phyloP scores from a whole-genome alignment of 1,140 invertebrate species.

The Caenorhabditis tropicalis region DNA sequence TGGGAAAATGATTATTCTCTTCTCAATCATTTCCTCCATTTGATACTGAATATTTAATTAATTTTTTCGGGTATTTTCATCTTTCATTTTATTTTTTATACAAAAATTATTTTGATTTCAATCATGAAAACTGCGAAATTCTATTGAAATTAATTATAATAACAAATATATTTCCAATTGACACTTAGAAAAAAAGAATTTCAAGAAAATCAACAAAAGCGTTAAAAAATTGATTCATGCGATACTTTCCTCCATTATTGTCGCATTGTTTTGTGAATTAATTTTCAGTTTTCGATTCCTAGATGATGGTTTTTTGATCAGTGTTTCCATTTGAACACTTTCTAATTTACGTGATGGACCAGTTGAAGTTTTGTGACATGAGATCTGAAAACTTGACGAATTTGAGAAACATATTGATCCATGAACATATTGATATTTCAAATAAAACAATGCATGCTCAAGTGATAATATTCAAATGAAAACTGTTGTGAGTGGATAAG shows the following conservation, averaged over 20 bases:
- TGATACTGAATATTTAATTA: too few species aligned
- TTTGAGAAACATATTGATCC: neutral
- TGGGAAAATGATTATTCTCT: neutral
- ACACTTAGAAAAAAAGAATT: too few species aligned
- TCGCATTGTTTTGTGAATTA: neutral
- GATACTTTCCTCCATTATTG: constrained; percentile 8
- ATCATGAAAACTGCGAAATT: too few species aligned
- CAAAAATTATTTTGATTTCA: too few species aligned
- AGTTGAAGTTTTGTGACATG: neutral
- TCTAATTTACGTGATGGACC: neutral
- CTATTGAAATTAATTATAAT: too few species aligned
- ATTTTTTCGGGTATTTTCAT: neutral
- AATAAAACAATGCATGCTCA: neutral
- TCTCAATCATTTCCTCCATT: too few species aligned
- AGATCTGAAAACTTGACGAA: neutral
- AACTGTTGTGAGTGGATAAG: neutral
- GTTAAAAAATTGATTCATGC: neutral
- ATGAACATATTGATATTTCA: too few species aligned
- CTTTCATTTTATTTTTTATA: too few species aligned
- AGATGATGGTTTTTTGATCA: neutral
- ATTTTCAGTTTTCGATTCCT: neutral
- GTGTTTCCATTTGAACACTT: constrained; percentile 25
- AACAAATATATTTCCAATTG: too few species aligned
- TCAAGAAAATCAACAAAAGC: too few species aligned
- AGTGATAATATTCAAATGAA: neutral